These are phyloP conservation scores for Dendronephthya gigantea DNA, from an alignment of 64 coral and sea anemone species.

Conservation along the genomic window DNA sequence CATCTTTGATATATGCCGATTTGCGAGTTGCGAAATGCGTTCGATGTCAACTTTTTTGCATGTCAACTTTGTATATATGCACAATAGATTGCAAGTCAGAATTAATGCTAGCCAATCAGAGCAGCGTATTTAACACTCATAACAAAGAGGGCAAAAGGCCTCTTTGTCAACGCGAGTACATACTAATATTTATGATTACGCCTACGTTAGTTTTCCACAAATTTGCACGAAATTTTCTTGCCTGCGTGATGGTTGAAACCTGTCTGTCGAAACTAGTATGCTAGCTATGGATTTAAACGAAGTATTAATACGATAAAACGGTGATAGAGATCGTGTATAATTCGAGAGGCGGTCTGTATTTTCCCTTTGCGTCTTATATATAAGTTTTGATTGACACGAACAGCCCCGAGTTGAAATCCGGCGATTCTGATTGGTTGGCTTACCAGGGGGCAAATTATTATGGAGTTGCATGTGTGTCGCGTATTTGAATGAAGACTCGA, in stretches of 20 bases:
- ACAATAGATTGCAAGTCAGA: not conserved
- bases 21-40: not conserved
- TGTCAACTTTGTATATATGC: not conserved
- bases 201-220: not conserved
- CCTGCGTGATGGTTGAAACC: not conserved
- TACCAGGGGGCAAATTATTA: not conserved
- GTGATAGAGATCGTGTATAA: not conserved
- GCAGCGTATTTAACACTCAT: not conserved
- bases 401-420: not conserved
- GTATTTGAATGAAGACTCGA: not conserved
- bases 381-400: not conserved
- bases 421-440: not conserved
- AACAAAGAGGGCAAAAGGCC: conserved; percentile 1
- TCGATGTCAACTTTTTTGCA: not conserved
- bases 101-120: not conserved
- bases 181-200: not conserved
- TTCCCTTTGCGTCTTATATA: not conserved
- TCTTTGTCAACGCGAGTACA: not conserved
- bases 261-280: not conserved
- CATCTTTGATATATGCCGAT: not conserved
- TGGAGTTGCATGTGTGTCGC: not conserved
- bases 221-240: not conserved
- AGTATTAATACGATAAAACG: not conserved
- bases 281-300: not conserved
- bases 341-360: not conserved